Conservation (phyloP, 2,797 vertebrate genomes). For the Gallirallus australis region DNA sequence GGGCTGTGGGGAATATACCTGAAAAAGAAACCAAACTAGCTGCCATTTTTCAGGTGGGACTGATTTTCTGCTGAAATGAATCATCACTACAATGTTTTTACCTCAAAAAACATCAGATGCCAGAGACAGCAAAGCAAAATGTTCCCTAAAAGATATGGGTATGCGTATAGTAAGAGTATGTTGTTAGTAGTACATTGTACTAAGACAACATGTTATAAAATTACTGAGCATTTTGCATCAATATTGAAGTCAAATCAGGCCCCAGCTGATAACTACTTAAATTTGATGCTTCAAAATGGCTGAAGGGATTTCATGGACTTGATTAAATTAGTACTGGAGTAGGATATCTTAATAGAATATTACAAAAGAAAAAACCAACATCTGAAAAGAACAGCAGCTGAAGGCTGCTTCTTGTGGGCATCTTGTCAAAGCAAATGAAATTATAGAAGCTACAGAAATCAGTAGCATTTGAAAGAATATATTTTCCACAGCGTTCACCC, state of each 20-base stretch:
- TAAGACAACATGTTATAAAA: not conserved
- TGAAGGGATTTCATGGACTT: not conserved
- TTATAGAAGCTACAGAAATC: not conserved
- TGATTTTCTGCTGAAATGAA: not conserved
- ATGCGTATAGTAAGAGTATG: too few species aligned
- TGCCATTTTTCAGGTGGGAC: not conserved
- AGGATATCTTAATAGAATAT: not conserved
- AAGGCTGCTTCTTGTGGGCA: not conserved
- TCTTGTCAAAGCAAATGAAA: not conserved
- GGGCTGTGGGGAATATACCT: not conserved
- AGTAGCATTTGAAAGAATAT: not conserved
- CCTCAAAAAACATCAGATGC: not conserved
- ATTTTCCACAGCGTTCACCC: not conserved
- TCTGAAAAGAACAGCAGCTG: not conserved
- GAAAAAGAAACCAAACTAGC: not conserved
- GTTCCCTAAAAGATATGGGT: not conserved
- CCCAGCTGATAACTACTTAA: not conserved
- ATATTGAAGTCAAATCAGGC: not conserved
- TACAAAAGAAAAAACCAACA: not conserved
- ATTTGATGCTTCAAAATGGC: not conserved
- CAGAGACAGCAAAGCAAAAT: not conserved
- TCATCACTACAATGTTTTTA: not conserved
- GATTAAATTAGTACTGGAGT: not conserved
- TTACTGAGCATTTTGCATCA: not conserved
- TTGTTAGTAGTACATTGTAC: too few species aligned